A percentile compares a stretch with the other conserved stretches of the same genome.
Evolutionary conservation across 2,888 invertebrate species (phyloP).

Genomic region (Tinea semifulvella): DNA sequence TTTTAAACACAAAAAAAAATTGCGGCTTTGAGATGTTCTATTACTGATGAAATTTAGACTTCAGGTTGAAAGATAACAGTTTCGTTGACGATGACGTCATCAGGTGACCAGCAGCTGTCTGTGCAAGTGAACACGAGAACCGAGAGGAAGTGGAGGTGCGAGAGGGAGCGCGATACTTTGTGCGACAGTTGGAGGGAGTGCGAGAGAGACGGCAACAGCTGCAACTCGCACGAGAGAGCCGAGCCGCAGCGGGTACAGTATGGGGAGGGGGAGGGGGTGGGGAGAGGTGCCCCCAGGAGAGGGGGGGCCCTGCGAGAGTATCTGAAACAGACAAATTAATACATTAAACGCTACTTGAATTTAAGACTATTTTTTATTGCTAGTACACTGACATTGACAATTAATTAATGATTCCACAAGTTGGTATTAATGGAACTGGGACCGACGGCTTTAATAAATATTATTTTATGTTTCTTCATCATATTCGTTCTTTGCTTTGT

Average conservation of each 20-base stretch:
- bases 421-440: no score
- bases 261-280: slow-evolving; percentile 40
- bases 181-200: slow-evolving; percentile 70
- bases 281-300: slow-evolving; percentile 73
- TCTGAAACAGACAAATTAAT: no score
- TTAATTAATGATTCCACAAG: no score
- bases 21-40: no score
- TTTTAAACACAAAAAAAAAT: no score
- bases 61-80: slow-evolving; percentile 81
- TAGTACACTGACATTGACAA: no score
- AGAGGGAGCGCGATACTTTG: slow-evolving; percentile 50
- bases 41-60: slow-evolving; percentile 33
- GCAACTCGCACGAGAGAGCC: slow-evolving; percentile 80
- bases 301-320: slow-evolving; percentile 78
- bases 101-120: slow-evolving; percentile 84
- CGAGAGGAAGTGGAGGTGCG: slow-evolving; percentile 85
- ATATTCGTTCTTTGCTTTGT: no score
- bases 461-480: no score
- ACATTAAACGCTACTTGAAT: no score
- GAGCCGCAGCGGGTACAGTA: slow-evolving; percentile 76
- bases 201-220: slow-evolving; percentile 83
- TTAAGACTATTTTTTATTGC: no score
- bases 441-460: no score
- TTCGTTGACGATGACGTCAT: slow-evolving; percentile 74
- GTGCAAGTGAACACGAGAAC: slow-evolving; percentile 85